Evolutionary conservation across 2,113 vertebrate genomes (phyloP).

Genomic region (Climacteris rufus): DNA sequence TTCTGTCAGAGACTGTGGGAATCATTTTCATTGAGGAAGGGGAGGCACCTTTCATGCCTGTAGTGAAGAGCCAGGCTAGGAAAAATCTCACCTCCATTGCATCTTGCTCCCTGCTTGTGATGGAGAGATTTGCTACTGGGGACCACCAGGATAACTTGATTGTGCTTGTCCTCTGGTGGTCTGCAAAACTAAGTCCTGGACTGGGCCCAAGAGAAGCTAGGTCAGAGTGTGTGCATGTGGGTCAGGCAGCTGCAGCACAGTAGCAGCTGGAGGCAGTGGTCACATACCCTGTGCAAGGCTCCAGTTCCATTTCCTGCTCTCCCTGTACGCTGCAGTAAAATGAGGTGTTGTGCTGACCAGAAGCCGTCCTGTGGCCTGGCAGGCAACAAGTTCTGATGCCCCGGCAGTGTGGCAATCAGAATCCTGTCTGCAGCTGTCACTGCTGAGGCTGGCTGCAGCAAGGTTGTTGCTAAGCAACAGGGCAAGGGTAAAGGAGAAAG

Average conservation of each 20-base stretch:
- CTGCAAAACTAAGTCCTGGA: background rate
- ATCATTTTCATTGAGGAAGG: fast-evolving
- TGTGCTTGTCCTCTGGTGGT: background rate
- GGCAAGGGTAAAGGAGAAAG: too few relatives aligned
- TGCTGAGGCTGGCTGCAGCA: too few relatives aligned
- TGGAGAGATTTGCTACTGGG: background rate
- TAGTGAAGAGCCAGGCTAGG: fast-evolving
- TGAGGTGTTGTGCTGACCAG: too few relatives aligned
- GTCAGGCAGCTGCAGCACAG: background rate
- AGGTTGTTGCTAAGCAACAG: too few relatives aligned
- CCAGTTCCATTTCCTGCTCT: background rate
- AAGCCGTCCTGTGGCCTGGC: too few relatives aligned
- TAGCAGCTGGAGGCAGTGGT: background rate
- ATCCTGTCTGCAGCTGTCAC: too few relatives aligned
- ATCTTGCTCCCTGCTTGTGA: background rate
- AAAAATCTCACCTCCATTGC: background rate
- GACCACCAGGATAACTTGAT: background rate
- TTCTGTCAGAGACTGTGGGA: background rate
- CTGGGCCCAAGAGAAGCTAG: background rate
- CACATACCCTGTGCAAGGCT: background rate
- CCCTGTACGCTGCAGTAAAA: background rate
- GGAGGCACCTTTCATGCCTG: background rate
- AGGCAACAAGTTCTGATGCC: too few relatives aligned
- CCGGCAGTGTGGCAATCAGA: too few relatives aligned
- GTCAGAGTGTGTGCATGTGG: background rate